Conservation (phyloP, 2,888 invertebrate species). For the Stenotaenia linearis region DNA sequence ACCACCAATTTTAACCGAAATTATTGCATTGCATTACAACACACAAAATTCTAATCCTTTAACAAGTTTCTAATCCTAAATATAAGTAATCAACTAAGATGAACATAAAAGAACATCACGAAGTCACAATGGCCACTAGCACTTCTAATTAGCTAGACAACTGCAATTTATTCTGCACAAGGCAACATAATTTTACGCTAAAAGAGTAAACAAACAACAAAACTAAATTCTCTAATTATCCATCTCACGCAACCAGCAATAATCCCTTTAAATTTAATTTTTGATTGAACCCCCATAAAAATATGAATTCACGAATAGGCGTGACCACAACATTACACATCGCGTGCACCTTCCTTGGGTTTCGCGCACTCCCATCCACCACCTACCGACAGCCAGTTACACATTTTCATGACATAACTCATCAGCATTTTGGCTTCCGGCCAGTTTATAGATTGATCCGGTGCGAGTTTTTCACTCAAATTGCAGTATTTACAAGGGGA, state of each 20-base stretch:
- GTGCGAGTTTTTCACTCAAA: neutral
- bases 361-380: neutral
- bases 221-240: too few species aligned
- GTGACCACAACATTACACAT: constrained; percentile 19
- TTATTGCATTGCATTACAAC: neutral
- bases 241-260: too few species aligned
- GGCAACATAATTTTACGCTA: too few species aligned
- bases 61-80: too few species aligned
- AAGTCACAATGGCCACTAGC: too few species aligned
- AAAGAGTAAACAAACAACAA: too few species aligned
- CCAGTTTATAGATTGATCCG: constrained; percentile 8
- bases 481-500: neutral
- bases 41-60: too few species aligned
- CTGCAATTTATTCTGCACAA: too few species aligned
- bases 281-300: neutral
- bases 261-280: neutral
- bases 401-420: constrained; percentile 14
- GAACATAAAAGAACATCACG: too few species aligned
- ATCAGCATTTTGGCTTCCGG: constrained; percentile 11
- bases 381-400: constrained; percentile 1
- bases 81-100: too few species aligned
- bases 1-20: neutral
- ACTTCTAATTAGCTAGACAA: too few species aligned
- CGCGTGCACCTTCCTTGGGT: neutral
- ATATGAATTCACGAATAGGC: neutral